Evolutionary conservation across 2,113 vertebrate species (phyloP).

Genomic region (Papio anubis): DNA sequence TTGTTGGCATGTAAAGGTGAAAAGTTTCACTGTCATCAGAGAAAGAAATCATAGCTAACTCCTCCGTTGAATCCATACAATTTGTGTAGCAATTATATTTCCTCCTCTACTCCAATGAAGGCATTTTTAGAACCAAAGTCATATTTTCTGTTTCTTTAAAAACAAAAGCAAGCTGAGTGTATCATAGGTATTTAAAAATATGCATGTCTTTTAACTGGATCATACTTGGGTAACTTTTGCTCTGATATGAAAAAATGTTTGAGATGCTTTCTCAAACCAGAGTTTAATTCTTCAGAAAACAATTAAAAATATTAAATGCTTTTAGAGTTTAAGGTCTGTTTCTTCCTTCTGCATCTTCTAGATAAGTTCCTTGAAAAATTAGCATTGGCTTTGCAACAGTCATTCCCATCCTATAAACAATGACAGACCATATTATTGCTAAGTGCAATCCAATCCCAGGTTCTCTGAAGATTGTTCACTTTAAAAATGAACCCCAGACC

Average conservation of each 20-base stretch:
- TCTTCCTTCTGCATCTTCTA: not conserved
- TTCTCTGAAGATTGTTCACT: slow-evolving; percentile 35
- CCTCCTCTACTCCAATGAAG: not conserved
- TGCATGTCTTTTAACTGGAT: not conserved
- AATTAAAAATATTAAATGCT: slow-evolving; percentile 29
- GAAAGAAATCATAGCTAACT: not conserved
- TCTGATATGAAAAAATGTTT: not conserved
- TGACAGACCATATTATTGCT: not conserved
- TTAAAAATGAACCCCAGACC: slow-evolving; percentile 16
- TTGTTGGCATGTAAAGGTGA: not conserved
- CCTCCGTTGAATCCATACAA: not conserved
- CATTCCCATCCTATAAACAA: slow-evolving; percentile 9
- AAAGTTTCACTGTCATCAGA: slow-evolving; percentile 15
- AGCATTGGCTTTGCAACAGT: slow-evolving; percentile 3
- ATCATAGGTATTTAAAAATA: not conserved
- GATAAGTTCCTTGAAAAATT: slow-evolving; percentile 27
- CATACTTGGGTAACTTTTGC: not conserved
- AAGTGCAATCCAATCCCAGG: not conserved
- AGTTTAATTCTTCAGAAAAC: slow-evolving; percentile 23
- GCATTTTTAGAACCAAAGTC: not conserved
- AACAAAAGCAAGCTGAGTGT: not conserved
- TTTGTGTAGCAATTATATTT: not conserved
- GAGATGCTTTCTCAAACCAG: not conserved
- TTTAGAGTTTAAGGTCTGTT: not conserved
- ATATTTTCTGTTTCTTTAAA: slow-evolving; percentile 31